Percentiles rank a stretch among this genome's conserved stretches.
phyloP scores from a whole-genome alignment of 2,113 vertebrate species.

The Tetraodon nigroviridis region DNA sequence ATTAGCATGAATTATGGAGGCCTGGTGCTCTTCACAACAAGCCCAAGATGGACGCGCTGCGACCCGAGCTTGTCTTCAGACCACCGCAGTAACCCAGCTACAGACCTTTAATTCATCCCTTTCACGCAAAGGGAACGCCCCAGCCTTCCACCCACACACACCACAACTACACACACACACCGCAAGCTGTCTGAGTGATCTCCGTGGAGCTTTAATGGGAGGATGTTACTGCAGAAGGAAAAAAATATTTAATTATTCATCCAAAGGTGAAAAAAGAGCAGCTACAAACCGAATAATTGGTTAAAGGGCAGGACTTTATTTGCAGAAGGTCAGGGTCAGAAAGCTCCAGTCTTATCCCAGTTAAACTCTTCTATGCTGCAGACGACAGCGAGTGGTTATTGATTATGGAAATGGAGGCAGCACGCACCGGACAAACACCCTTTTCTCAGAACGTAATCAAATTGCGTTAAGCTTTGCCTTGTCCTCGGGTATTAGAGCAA shows the following conservation, averaged over 20 bases:
- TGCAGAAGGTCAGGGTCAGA: background rate
- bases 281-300: background rate
- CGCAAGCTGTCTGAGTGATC: slow-evolving; percentile 4
- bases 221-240: background rate
- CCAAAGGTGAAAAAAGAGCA: background rate
- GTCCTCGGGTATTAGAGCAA: too few species aligned
- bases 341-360: background rate
- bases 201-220: background rate
- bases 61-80: background rate
- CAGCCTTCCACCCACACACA: background rate
- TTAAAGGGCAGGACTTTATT: background rate
- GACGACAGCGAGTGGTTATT: background rate
- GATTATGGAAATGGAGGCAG: background rate
- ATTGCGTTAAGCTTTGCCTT: too few species aligned
- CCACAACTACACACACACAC: background rate
- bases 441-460: too few species aligned
- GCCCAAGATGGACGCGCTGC: background rate
- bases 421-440: too few species aligned
- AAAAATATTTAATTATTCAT: background rate
- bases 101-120: slow-evolving; percentile 1
- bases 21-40: background rate
- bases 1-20: slow-evolving; percentile 12
- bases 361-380: background rate
- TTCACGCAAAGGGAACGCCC: slow-evolving; percentile 40
- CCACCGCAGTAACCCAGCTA: background rate